A percentile compares a stretch with the other conserved stretches of the same genome.
Conservation (phyloP, 1,140 invertebrate genomes). For the Lethrus apterus region DNA sequence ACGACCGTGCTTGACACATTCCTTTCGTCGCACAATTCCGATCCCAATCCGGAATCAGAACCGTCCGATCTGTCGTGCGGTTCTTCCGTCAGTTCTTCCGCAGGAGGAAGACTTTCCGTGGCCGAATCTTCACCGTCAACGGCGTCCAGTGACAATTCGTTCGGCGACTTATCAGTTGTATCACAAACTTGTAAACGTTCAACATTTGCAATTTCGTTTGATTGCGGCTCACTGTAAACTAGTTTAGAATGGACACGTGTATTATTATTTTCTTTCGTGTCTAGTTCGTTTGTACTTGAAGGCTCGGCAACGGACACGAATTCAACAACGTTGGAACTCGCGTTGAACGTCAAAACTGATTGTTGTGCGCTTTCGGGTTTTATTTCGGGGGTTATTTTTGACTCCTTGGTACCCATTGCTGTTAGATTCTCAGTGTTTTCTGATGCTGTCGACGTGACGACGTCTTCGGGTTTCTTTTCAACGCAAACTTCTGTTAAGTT, state of each 20-base stretch:
- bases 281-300: slow-evolving; percentile 22
- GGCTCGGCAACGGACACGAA: neutral
- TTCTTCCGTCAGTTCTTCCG: slow-evolving; percentile 34
- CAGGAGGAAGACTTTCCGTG: slow-evolving; percentile 38
- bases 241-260: slow-evolving; percentile 21
- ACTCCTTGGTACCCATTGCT: slow-evolving; percentile 6
- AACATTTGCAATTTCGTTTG: slow-evolving; percentile 21
- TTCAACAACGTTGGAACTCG: neutral
- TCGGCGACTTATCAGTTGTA: neutral
- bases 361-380: neutral
- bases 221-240: slow-evolving; percentile 23
- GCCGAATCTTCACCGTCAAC: slow-evolving; percentile 39
- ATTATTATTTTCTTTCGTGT: slow-evolving; percentile 15
- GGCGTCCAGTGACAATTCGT: no score
- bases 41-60: slow-evolving; percentile 66
- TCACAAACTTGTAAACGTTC: neutral
- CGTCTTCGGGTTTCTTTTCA: slow-evolving; percentile 2
- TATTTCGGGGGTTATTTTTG: neutral
- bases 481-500: slow-evolving; percentile 8
- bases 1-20: slow-evolving; percentile 38
- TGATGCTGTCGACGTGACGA: neutral
- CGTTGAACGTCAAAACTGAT: neutral
- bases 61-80: slow-evolving; percentile 58
- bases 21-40: slow-evolving; percentile 42
- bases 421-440: neutral